Base-by-base conservation (phyloP, 2,797 vertebrate genomes). In the Bradypodion ventrale region DNA sequence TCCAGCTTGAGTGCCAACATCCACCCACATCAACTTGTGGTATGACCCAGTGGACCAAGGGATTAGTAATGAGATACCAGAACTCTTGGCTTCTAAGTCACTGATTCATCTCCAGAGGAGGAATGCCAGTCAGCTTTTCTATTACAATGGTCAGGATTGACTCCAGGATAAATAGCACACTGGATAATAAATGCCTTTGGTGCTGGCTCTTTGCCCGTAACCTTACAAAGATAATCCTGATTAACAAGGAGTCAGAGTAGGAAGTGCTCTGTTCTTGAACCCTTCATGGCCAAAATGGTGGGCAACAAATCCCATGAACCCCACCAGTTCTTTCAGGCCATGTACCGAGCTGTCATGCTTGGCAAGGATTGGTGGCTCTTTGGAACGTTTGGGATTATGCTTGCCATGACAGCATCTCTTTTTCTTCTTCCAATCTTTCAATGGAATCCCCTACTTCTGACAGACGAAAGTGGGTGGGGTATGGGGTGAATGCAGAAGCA, bases 191-290 rank as follows among this genome's bases (percentile, higher is more conserved):
- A 37, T 37, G 37, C 37, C 37, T 37, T 37, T 3, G 37, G 37
- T 37, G 37, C 37, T 37, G n/a, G n/a, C n/a, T n/a, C n/a, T n/a
- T n/a, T n/a, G n/a, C 87, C 21, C 6, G 1, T n/a, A n/a, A n/a
- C 21, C 65, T 16, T 3, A 2, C 4, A 74, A 80, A 83, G 77
- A 87, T 93, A 92, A 93, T 92, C 93, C 92, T 27, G 90, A 85
- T 92, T 63, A 92, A 85, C 80, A 66, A 52, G 1, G 44, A 23
- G 0, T 19, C 0, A 0, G 29, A 78, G 84, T 83, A 78, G 32
- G 63, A 40, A 35, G 2, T 0, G 84, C 78, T 90, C 90, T 88
- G 92, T 81, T 93, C 92, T 93, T 92, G 91, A 93, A 88, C 73
- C 35, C 2, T 62, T 59, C n/a, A 56, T 37, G 85, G 75, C 1